Conservation (phyloP, 2,113 vertebrate species). For the Takifugu bimaculatus region DNA sequence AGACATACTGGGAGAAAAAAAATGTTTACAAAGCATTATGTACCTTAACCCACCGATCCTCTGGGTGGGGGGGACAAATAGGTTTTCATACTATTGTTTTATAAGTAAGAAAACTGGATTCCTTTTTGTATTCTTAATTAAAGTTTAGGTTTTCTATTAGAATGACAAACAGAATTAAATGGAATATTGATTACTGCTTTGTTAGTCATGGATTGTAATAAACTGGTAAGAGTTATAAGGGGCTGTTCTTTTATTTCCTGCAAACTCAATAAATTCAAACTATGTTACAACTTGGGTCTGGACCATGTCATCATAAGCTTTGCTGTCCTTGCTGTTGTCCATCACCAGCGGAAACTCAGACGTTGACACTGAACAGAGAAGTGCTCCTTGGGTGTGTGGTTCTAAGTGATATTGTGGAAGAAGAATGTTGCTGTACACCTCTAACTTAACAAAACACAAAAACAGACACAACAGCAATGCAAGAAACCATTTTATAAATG, state of each 20-base stretch:
- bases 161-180: conserved; percentile 28
- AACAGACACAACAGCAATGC: too few relatives aligned
- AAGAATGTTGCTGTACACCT: too few relatives aligned
- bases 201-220: conserved; percentile 66
- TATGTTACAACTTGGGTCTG: not conserved
- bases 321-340: too few relatives aligned
- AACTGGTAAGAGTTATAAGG: conserved; percentile 63
- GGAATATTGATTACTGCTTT: conserved; percentile 42
- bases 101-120: conserved; percentile 44
- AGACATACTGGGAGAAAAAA: not conserved
- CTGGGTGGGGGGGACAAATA: conserved; percentile 32
- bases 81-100: conserved; percentile 24
- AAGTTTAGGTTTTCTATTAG: conserved; percentile 16
- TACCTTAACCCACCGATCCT: conserved; percentile 33
- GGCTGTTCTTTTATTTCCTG: not conserved
- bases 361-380: too few relatives aligned
- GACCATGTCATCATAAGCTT: too few relatives aligned
- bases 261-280: not conserved
- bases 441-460: too few relatives aligned
- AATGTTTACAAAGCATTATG: conserved; percentile 64
- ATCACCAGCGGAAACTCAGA: too few relatives aligned
- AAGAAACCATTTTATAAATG: too few relatives aligned
- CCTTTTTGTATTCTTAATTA: conserved; percentile 41
- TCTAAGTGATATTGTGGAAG: too few relatives aligned
- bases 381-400: too few relatives aligned